Conservation (phyloP, 2,888 invertebrate species). For the Perizoma affinitatum region DNA sequence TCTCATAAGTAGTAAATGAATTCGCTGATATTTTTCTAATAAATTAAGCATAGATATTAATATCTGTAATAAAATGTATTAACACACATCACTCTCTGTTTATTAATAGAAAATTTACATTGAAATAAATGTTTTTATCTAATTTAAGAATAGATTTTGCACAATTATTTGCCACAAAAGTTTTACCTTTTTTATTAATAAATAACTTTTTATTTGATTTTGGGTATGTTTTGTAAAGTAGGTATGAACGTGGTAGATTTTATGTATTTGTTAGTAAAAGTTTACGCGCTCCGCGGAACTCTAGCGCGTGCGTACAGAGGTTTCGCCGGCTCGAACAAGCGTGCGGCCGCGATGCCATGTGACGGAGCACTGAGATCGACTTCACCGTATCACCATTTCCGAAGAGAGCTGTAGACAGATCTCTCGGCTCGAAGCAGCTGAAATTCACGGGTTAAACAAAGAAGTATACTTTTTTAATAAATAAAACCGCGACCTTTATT, state of each 20-base stretch:
- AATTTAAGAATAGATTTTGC: neutral
- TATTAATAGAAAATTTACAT: no score
- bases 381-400: slow-evolving; percentile 5
- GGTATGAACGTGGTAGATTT: neutral
- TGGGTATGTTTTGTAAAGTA: neutral
- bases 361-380: slow-evolving; percentile 49
- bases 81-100: slow-evolving; percentile 6
- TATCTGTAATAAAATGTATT: slow-evolving; percentile 21
- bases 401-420: slow-evolving; percentile 21
- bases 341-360: slow-evolving; percentile 55
- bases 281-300: slow-evolving; percentile 45
- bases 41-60: slow-evolving; percentile 16
- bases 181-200: slow-evolving; percentile 3
- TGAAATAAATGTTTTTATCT: neutral
- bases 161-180: neutral
- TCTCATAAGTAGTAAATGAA: slow-evolving; percentile 13
- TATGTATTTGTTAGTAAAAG: neutral
- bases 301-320: slow-evolving; percentile 45
- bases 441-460: slow-evolving; percentile 8
- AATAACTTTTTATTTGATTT: neutral
- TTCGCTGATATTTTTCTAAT: slow-evolving; percentile 14
- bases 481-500: no score
- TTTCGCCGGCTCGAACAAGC: slow-evolving; percentile 38
- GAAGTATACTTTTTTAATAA: no score
- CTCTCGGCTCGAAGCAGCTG: slow-evolving; percentile 18